Evolutionary conservation across 2,797 vertebrate genomes (phyloP).

Genomic region (Cichlasoma orientale): DNA sequence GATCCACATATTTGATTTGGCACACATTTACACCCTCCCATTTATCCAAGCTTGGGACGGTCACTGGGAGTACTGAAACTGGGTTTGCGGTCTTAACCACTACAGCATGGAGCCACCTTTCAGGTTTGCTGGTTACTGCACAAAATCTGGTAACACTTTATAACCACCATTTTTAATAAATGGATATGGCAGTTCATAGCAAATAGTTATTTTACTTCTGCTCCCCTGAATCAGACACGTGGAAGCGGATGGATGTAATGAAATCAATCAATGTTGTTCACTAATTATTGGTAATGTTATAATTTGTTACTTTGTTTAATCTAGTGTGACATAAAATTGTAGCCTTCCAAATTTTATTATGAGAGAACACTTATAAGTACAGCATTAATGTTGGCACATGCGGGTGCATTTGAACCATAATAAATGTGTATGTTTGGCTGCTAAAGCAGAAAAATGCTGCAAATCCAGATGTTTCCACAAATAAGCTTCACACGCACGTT

Average conservation of each 20-base stretch:
- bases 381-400: neutral
- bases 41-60: neutral
- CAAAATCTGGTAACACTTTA: neutral
- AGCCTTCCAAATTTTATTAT: neutral
- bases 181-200: accelerated
- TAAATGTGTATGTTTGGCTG: neutral
- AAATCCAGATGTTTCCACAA: neutral
- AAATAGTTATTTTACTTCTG: neutral
- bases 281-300: neutral
- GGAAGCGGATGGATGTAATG: neutral
- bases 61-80: neutral
- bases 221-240: accelerated
- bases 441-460: neutral
- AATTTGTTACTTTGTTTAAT: neutral
- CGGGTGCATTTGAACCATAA: neutral
- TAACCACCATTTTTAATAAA: neutral
- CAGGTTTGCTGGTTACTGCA: neutral
- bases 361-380: neutral
- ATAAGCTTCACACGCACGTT: accelerated
- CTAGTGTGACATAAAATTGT: neutral
- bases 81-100: neutral
- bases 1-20: neutral
- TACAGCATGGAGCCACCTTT: neutral
- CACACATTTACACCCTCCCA: neutral
- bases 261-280: neutral